These are phyloP conservation scores for Coregonus ussuriensis DNA, from an alignment of 2,797 vertebrate species.

Conservation along the genomic window DNA sequence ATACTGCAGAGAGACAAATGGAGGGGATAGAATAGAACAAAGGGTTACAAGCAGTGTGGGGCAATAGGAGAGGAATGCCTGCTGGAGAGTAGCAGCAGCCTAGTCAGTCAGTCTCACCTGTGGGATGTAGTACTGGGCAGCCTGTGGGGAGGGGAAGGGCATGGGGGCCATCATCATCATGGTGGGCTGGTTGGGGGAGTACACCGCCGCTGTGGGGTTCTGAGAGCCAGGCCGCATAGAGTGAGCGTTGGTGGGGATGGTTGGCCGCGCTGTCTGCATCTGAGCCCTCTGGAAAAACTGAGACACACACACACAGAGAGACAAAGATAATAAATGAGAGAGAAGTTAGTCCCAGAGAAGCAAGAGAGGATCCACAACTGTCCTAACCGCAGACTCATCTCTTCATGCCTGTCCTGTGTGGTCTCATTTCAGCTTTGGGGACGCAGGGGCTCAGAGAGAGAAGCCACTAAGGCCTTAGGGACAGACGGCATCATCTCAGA, in stretches of 20 bases:
- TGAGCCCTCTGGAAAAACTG: conserved; percentile 98
- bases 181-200: conserved; percentile 92
- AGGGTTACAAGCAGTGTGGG: neutral
- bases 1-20: conserved; percentile 76
- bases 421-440: neutral
- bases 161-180: conserved; percentile 98
- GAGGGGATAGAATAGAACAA: neutral
- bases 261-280: conserved; percentile 89
- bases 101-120: conserved; percentile 77
- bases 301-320: neutral
- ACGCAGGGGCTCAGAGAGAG: neutral
- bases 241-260: conserved; percentile 88
- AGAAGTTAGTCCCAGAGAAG: neutral
- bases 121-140: conserved; percentile 95
- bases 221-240: conserved; percentile 91
- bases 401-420: neutral
- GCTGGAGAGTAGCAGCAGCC: neutral
- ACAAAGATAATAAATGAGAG: neutral
- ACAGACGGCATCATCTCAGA: neutral
- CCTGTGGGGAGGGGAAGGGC: conserved; percentile 93
- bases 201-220: conserved; percentile 86
- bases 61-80: neutral
- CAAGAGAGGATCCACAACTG: neutral
- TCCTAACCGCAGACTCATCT: neutral
- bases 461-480: neutral